Evolutionary conservation across 2,888 invertebrate genomes (phyloP).

Genomic region (Xanthia togata): DNA sequence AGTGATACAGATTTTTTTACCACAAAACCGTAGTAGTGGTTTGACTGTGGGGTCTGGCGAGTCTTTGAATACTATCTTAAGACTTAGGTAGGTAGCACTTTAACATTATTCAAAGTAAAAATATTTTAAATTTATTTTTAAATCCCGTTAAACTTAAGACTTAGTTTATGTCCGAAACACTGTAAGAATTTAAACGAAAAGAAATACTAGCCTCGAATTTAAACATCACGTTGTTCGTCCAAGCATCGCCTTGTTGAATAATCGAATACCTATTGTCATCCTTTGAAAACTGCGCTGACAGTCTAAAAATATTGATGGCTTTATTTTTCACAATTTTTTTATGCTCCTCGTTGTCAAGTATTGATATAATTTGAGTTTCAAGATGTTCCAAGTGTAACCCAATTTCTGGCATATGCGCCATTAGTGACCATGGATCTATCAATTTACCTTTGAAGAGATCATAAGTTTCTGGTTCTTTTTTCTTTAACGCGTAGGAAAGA

Average conservation of each 20-base stretch:
- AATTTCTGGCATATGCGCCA: constrained; percentile 10
- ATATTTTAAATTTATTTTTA: no score
- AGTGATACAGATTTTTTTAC: no score
- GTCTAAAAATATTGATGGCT: constrained; percentile 25
- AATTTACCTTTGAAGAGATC: constrained; percentile 58
- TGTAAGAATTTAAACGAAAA: background rate
- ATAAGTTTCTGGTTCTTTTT: constrained; percentile 71
- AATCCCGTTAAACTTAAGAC: no score
- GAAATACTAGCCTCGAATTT: constrained; percentile 66
- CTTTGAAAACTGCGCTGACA: constrained; percentile 49
- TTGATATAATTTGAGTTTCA: constrained; percentile 56
- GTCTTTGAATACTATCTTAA: no score
- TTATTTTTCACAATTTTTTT: constrained; percentile 63
- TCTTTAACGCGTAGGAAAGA: constrained; percentile 74
- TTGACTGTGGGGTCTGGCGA: no score
- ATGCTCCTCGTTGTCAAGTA: constrained; percentile 67
- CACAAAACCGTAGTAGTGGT: no score
- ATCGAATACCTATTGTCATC: constrained; percentile 68
- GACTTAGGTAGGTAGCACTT: no score
- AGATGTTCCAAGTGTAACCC: constrained; percentile 31
- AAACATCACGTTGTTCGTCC: constrained; percentile 78
- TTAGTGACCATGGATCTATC: constrained; percentile 51
- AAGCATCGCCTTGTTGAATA: constrained; percentile 77
- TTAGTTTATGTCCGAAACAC: background rate
- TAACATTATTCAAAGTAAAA: no score